Percentiles rank a stretch among this genome's conserved stretches.
Conservation (phyloP, 2,888 invertebrate species). For the Melanostoma scalare region DNA sequence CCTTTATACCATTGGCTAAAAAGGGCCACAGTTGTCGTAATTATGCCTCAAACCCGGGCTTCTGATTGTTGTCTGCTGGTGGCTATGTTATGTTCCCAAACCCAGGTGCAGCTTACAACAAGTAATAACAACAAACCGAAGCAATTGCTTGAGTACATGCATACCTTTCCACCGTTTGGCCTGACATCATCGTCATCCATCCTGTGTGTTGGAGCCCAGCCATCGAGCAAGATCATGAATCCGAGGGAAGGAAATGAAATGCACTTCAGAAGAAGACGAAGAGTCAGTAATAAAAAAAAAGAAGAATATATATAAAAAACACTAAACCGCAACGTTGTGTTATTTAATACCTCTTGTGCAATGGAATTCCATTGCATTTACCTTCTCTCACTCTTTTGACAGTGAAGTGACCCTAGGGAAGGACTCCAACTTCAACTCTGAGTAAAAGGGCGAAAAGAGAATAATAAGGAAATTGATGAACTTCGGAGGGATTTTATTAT, state of each 20-base stretch:
- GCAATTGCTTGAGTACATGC: constrained; percentile 70
- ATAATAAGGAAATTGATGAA: constrained; percentile 67
- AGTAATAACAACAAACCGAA: constrained; percentile 62
- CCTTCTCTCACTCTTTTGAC: constrained; percentile 36
- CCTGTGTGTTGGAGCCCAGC: constrained; percentile 6
- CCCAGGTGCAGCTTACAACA: constrained; percentile 67
- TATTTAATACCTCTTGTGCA: constrained; percentile 68
- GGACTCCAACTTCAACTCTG: constrained; percentile 25
- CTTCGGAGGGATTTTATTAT: constrained; percentile 43
- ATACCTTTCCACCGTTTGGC: constrained; percentile 46
- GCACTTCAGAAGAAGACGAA: constrained; percentile 45
- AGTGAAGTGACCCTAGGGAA: constrained; percentile 57
- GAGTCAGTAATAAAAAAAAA: background rate
- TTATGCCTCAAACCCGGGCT: constrained; percentile 65
- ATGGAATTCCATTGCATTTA: constrained; percentile 54
- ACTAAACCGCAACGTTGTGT: constrained; percentile 70
- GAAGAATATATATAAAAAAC: background rate
- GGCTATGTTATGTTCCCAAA: constrained; percentile 38
- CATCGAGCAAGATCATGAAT: constrained; percentile 6
- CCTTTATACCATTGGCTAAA: background rate
- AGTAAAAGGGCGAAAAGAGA: constrained; percentile 33
- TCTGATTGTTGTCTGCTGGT: constrained; percentile 62
- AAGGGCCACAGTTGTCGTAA: constrained; percentile 70
- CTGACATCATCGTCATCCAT: constrained; percentile 61
- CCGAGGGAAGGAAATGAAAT: constrained; percentile 61